Base-by-base conservation (phyloP, 92 coral and sea anemone species). In the Isaurus tuberculatus region DNA sequence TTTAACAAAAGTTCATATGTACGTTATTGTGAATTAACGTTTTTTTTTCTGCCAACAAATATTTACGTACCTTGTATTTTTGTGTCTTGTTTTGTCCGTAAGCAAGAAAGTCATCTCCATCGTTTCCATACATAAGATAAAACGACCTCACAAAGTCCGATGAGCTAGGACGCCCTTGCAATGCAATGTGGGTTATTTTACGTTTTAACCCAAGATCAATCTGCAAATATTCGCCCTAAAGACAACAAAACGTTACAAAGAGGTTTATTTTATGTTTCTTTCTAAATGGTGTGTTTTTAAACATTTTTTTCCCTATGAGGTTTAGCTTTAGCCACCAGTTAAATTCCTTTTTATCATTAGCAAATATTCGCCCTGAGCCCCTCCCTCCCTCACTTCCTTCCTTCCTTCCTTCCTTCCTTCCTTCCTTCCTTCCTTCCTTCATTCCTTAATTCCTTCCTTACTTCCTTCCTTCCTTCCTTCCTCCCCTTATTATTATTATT, bases 151-250 rank as follows among this genome's bases (percentile, higher is more conserved):
- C 95, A 73, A 73, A 91, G 53, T 93, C 98, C 11, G 80, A 55
- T 30, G 98, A 91, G 27, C 75, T 89, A n/a, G 99, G 91, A 48
- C 92, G 91, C 11, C 98, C 98, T 73, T 95, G 94, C 31, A 92
- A 73, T 8, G 93, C 95, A 36, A 95, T 74, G 67, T 88, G 89
- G 31, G 81, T 90, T 10, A 95, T 40, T 53, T 90, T 86, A 20
- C 92, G 84, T 23, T 88, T 88, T 46, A 84, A 79, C 13, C 95
- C 95, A 23, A 95, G 86, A 60, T 91, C 98, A 72, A 95, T 85
- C 85, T 95, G 98, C 26, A 95, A 90, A 71, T 80, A 95, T 68
- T 95, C 92, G 7, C 91, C 92, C 98, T 95, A 68, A 25, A 81
- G 40, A 3, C 0, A 29, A 33, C 28, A 14, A 27, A 36, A 36